These are phyloP conservation scores for Hippasteria phrygiana DNA, from an alignment of 53 echinoderm and acorn worm species.

Conservation along the genomic window DNA sequence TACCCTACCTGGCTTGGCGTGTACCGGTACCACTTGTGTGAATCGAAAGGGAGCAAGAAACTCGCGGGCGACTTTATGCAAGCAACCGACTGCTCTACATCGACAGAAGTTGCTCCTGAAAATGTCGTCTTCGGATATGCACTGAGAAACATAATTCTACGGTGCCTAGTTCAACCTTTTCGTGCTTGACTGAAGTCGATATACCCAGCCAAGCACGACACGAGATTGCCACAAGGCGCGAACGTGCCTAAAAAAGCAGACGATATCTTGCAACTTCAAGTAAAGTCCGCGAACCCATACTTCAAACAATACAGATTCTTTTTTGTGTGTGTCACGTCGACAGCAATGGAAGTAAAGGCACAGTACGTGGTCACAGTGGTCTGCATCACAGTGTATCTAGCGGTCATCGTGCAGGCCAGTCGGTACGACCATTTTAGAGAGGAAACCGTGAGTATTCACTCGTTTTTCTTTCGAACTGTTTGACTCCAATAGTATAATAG, in stretches of 20 bases:
- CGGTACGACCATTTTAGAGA: background rate
- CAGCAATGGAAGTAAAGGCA: constrained; percentile 42
- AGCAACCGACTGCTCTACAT: background rate
- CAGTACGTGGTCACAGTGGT: constrained; percentile 17
- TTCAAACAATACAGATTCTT: background rate
- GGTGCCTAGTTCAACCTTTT: background rate
- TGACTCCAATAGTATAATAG: background rate
- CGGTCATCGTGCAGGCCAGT: constrained; percentile 23
- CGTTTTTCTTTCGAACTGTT: background rate
- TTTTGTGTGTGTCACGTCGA: background rate
- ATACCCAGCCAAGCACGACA: background rate
- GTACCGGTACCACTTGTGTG: background rate
- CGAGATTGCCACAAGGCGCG: background rate
- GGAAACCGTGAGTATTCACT: constrained; percentile 16
- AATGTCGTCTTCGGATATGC: background rate
- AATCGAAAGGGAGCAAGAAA: background rate
- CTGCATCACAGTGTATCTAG: constrained; percentile 19
- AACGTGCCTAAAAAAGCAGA: background rate
- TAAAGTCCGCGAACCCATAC: background rate
- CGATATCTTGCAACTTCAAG: background rate
- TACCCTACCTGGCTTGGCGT: background rate
- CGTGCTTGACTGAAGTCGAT: background rate
- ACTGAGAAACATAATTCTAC: background rate
- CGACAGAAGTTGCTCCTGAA: background rate
- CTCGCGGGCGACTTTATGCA: background rate